Conservation (phyloP, 2,888 invertebrate genomes). For the Athripsodes cinereus region DNA sequence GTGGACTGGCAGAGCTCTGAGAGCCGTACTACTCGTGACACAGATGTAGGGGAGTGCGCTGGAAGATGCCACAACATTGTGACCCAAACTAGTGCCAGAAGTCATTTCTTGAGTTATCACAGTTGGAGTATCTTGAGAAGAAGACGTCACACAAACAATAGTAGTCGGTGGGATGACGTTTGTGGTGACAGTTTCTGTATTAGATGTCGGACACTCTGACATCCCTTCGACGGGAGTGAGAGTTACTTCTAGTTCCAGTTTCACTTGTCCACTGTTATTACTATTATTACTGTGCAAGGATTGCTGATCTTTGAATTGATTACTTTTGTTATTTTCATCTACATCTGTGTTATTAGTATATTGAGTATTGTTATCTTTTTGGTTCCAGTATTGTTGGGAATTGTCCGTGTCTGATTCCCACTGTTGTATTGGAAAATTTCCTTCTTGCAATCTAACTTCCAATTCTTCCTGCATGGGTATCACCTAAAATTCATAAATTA, state of each 20-base stretch:
- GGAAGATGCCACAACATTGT: conserved; percentile 39
- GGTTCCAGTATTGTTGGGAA: conserved; percentile 11
- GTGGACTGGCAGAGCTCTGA: conserved; percentile 31
- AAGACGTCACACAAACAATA: conserved; percentile 27
- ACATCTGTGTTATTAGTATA: neutral
- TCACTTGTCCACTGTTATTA: conserved; percentile 38
- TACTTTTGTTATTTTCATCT: neutral
- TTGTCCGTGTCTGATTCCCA: conserved; percentile 13
- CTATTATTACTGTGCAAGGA: conserved; percentile 34
- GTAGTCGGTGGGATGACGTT: conserved; percentile 21
- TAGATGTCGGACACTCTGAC: conserved; percentile 25
- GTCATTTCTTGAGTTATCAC: conserved; percentile 11
- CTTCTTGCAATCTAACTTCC: conserved; percentile 49
- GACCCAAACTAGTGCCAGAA: conserved; percentile 5
- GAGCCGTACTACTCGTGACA: conserved; percentile 45
- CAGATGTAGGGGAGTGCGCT: conserved; percentile 46
- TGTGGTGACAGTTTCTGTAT: conserved; percentile 2
- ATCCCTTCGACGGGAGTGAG: conserved; percentile 56
- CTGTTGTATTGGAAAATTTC: conserved; percentile 38
- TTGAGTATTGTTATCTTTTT: conserved; percentile 4
- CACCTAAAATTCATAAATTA: conserved; percentile 28
- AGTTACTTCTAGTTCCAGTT: conserved; percentile 53
- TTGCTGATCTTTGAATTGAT: conserved; percentile 30
- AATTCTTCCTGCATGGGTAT: conserved; percentile 55
- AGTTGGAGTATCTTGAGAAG: conserved; percentile 27